Percentiles rank a stretch among this genome's conserved stretches.
These are phyloP conservation scores for Myoxocephalus aenaeus DNA, from an alignment of 2,797 vertebrate species.

Conservation along the genomic window DNA sequence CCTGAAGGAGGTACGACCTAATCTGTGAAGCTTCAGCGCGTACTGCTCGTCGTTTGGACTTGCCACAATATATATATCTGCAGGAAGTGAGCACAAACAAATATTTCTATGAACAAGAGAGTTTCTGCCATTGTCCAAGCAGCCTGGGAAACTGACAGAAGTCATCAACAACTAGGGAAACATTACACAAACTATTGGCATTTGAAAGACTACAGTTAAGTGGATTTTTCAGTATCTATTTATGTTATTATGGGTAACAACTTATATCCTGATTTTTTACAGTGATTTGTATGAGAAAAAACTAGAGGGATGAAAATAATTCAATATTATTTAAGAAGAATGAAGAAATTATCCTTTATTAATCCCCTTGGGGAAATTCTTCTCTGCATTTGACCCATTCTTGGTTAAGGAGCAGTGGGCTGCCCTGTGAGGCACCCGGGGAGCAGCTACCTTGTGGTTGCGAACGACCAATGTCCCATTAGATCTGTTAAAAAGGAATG, in stretches of 20 bases:
- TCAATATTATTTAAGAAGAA: not conserved
- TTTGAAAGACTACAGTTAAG: not conserved
- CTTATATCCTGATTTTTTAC: not conserved
- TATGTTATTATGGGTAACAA: not conserved
- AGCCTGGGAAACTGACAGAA: not conserved
- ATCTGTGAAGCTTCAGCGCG: conserved; percentile 93
- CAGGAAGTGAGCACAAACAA: conserved; percentile 26
- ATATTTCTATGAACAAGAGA: not conserved
- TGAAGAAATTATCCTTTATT: no score
- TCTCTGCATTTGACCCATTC: no score
- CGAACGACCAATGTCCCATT: no score
- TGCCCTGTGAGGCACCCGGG: no score
- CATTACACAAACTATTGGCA: not conserved
- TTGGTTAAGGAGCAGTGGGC: no score
- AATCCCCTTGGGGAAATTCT: no score
- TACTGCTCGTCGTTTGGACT: conserved; percentile 90
- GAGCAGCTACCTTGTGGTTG: no score
- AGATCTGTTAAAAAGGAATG: no score
- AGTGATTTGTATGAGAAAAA: not conserved
- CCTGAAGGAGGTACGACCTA: conserved; percentile 96
- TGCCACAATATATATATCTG: conserved; percentile 97
- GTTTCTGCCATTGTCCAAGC: not conserved
- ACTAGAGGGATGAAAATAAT: not conserved
- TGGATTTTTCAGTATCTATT: not conserved
- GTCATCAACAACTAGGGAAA: not conserved